Evolutionary conservation across 1,140 invertebrate species (phyloP).

Genomic region (Drosophila oshimai): DNA sequence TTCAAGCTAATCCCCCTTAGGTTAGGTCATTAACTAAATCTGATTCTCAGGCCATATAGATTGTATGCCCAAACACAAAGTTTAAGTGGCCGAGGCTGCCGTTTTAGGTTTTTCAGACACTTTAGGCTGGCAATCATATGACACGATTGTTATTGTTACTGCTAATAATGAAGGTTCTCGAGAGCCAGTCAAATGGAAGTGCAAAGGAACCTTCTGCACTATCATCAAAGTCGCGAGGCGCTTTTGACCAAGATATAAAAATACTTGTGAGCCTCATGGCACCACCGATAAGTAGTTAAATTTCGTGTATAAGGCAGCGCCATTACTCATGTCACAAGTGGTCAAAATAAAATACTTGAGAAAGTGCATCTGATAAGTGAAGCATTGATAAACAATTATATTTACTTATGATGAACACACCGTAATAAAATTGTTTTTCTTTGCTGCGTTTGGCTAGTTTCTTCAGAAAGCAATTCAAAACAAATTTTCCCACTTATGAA

Average conservation of each 20-base stretch:
- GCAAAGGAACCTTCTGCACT: conserved; percentile 16
- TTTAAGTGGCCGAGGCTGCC: conserved; percentile 17
- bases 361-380: conserved; percentile 39
- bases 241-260: conserved; percentile 33
- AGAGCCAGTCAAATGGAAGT: conserved; percentile 26
- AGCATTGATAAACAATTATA: conserved; percentile 10
- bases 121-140: conserved; percentile 38
- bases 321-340: conserved; percentile 29
- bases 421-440: background rate
- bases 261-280: conserved; percentile 11
- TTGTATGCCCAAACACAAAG: background rate
- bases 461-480: background rate
- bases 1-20: conserved; percentile 41
- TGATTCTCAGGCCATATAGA: background rate
- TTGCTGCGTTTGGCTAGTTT: background rate
- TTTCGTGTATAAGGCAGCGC: conserved; percentile 18
- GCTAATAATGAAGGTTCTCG: conserved; percentile 21
- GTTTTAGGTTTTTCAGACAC: conserved; percentile 4
- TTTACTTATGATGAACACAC: conserved; percentile 1
- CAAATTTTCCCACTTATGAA: background rate
- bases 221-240: conserved; percentile 36
- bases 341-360: conserved; percentile 43
- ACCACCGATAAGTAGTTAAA: conserved; percentile 42
- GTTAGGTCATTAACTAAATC: conserved; percentile 52
- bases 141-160: conserved; percentile 39